phyloP scores from a whole-genome alignment of 2,888 invertebrate species.

The Epicampocera succincta region DNA sequence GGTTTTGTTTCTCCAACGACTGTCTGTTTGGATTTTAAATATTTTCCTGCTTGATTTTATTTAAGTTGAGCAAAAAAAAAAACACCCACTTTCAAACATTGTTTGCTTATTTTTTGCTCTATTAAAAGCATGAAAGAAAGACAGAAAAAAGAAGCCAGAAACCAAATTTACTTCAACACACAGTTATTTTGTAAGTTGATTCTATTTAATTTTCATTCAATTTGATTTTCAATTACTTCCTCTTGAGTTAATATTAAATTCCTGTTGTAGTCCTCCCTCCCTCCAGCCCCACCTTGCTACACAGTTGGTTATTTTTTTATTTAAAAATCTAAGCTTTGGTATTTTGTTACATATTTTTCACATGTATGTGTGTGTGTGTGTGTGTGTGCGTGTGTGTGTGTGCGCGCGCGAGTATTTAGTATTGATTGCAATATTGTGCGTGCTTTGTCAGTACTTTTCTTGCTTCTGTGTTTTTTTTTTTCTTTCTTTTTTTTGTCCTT shows the following conservation, averaged over 20 bases:
- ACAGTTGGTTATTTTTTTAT: constrained; percentile 1
- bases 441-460: constrained; percentile 59
- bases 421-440: constrained; percentile 67
- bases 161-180: constrained; percentile 59
- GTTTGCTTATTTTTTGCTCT: constrained; percentile 21
- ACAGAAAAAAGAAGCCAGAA: constrained; percentile 32
- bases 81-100: too few species aligned
- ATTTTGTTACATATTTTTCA: constrained; percentile 9
- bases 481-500: constrained; percentile 22
- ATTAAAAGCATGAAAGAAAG: constrained; percentile 5
- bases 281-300: background rate
- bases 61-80: constrained; percentile 26
- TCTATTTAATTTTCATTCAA: constrained; percentile 75
- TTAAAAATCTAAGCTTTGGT: background rate
- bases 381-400: background rate
- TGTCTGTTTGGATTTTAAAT: constrained; percentile 33
- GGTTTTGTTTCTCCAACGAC: background rate
- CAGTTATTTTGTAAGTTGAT: constrained; percentile 70
- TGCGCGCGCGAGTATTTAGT: background rate
- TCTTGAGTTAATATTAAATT: constrained; percentile 70
- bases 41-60: constrained; percentile 46
- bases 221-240: constrained; percentile 75
- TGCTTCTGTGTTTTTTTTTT: background rate
- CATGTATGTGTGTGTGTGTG: background rate
- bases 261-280: background rate